Evolutionary conservation across 2,113 vertebrate species (phyloP).

Genomic region (Prunella himalayana): DNA sequence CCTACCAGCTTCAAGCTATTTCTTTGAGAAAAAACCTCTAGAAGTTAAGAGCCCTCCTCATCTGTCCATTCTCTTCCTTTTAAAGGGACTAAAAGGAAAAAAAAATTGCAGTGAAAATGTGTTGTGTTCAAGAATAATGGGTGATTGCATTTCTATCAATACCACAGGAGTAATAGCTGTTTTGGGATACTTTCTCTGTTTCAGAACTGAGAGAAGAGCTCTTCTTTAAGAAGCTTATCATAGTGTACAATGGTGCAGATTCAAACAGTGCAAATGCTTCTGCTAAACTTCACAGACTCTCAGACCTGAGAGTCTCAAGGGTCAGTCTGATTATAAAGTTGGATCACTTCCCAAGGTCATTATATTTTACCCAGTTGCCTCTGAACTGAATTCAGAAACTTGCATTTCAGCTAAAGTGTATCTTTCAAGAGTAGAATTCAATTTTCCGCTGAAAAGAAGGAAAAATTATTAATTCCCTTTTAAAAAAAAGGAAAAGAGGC

Average conservation of each 20-base stretch:
- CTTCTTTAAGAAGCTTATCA: background rate
- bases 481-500: background rate
- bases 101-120: background rate
- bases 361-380: background rate
- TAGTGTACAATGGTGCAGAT: background rate
- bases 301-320: background rate
- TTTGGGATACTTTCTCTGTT: background rate
- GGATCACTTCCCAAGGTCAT: background rate
- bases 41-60: background rate
- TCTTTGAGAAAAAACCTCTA: background rate
- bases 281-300: background rate
- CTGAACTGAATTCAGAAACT: background rate
- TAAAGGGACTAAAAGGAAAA: background rate
- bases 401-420: background rate
- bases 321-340: background rate
- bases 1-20: background rate
- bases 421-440: background rate
- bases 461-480: background rate
- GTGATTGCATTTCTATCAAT: background rate
- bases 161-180: background rate
- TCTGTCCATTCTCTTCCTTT: background rate
- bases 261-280: background rate
- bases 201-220: background rate
- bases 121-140: background rate
- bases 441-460: background rate